Evolutionary conservation across 2,888 invertebrate species (phyloP).

Genomic region (Cephus runcator): DNA sequence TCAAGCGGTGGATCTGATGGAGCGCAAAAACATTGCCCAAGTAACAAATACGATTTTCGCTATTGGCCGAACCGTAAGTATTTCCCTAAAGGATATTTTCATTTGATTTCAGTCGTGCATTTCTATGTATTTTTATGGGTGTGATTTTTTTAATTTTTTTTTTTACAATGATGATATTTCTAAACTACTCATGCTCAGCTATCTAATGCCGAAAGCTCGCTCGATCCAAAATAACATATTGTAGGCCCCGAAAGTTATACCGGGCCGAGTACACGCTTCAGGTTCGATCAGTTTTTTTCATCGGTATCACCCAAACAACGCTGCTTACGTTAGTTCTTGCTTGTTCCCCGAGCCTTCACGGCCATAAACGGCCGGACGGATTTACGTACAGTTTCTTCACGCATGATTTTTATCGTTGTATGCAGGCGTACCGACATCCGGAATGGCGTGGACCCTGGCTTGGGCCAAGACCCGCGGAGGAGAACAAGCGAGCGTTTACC

Average conservation of each 20-base stretch:
- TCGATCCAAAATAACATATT: too few species aligned
- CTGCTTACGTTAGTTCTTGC: too few species aligned
- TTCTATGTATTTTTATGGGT: too few species aligned
- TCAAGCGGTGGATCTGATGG: constrained; percentile 93
- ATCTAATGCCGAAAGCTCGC: too few species aligned
- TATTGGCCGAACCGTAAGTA: constrained; percentile 82
- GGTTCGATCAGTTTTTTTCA: too few species aligned
- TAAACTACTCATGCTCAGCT: too few species aligned
- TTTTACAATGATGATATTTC: too few species aligned
- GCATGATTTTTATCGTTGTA: background rate
- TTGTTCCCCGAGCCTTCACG: background rate
- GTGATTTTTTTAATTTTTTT: too few species aligned
- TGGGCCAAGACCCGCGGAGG: constrained; percentile 88
- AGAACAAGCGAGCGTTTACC: constrained; percentile 73
- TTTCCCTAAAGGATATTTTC: background rate
- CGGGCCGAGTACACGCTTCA: background rate
- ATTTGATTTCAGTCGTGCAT: background rate
- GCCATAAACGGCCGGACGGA: too few species aligned
- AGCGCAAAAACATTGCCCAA: constrained; percentile 87
- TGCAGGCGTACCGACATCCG: constrained; percentile 81
- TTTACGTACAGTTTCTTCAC: too few species aligned
- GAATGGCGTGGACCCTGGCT: constrained; percentile 85
- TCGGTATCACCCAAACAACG: too few species aligned
- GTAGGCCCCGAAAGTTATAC: background rate
- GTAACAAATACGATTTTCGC: constrained; percentile 91